Evolutionary conservation across 2,888 invertebrate species (phyloP).

Genomic region (Noctua fimbriata): DNA sequence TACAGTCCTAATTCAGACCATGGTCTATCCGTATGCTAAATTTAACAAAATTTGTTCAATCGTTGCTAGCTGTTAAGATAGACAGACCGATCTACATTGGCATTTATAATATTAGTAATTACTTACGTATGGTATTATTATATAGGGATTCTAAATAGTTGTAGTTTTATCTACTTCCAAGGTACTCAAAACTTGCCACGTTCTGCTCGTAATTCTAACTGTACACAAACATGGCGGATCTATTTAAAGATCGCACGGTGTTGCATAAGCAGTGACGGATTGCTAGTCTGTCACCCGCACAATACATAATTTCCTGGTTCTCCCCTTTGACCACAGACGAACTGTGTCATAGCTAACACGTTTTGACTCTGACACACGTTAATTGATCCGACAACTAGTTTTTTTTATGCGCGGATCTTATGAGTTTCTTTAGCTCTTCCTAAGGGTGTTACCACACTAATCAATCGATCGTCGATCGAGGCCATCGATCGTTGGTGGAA

Average conservation of each 20-base stretch:
- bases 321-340: constrained; percentile 44
- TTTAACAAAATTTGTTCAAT: background rate
- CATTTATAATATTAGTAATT: background rate
- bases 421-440: background rate
- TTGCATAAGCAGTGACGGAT: constrained; percentile 38
- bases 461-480: too few species aligned
- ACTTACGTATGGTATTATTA: background rate
- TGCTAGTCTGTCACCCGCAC: constrained; percentile 41
- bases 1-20: background rate
- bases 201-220: background rate
- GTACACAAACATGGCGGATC: constrained; percentile 32
- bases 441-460: too few species aligned
- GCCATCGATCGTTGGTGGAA: too few species aligned
- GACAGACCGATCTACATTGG: background rate
- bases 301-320: constrained; percentile 53
- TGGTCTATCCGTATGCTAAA: background rate
- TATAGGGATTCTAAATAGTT: background rate
- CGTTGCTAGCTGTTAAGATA: background rate
- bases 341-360: constrained; percentile 12
- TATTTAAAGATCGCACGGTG: constrained; percentile 46
- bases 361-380: background rate
- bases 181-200: background rate
- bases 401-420: background rate
- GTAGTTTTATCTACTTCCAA: background rate
- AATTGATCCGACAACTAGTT: background rate